A percentile compares a stretch with the other conserved stretches of the same genome.
phyloP scores from a whole-genome alignment of 2,797 vertebrate species.

The Eulemur albifrons region DNA sequence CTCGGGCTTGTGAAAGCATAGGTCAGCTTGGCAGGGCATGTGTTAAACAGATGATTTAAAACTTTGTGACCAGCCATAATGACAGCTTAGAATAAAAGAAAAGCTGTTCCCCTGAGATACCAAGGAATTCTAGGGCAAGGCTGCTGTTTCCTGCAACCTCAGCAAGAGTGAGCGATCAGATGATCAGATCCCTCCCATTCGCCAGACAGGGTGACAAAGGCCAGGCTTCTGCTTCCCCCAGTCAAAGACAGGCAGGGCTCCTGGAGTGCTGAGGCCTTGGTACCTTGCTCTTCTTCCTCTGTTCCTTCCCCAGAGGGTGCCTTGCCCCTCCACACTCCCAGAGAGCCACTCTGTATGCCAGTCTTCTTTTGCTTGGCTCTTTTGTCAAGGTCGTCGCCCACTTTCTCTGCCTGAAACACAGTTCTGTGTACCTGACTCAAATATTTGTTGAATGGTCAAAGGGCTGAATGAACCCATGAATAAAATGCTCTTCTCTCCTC shows the following conservation, averaged over 20 bases:
- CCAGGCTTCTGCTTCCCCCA: neutral
- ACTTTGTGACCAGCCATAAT: neutral
- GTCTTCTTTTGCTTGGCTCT: neutral
- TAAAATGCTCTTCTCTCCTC: neutral
- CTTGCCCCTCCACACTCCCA: neutral
- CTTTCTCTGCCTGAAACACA: neutral
- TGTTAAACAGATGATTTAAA: neutral
- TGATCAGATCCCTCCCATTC: neutral
- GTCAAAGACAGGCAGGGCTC: neutral
- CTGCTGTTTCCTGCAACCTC: neutral
- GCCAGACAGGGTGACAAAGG: neutral
- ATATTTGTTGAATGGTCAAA: neutral
- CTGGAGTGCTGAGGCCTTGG: neutral
- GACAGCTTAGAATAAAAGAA: neutral
- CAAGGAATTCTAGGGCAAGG: neutral
- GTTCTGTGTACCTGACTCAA: neutral
- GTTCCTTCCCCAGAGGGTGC: neutral
- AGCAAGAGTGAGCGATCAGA: neutral
- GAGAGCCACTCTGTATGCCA: neutral
- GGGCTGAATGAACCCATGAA: neutral
- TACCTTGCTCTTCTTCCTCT: neutral
- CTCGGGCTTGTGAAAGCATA: neutral
- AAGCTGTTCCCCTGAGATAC: neutral
- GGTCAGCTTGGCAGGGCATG: neutral
- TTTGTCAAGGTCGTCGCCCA: neutral